Conservation (phyloP, 2,888 invertebrate species). For the Agapostemon virescens region DNA sequence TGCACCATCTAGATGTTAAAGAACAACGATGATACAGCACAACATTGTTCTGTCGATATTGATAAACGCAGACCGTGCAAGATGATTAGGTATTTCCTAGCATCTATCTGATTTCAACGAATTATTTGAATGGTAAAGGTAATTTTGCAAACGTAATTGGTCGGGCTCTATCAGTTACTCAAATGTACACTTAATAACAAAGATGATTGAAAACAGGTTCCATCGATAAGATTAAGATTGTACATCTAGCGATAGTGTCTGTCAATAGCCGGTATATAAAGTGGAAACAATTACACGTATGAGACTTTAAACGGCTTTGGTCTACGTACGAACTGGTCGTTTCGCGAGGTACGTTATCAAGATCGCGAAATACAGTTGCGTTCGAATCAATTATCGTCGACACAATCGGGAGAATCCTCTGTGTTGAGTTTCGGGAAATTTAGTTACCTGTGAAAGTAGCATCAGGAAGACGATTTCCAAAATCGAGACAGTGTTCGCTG, state of each 20-base stretch:
- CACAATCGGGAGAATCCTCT: background rate
- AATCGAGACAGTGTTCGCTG: background rate
- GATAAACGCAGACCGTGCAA: background rate
- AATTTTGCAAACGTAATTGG: background rate
- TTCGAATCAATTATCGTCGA: background rate
- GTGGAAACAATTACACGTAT: conserved; percentile 32
- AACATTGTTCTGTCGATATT: background rate
- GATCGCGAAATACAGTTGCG: background rate
- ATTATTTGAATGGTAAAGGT: background rate
- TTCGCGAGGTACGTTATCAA: conserved; percentile 52
- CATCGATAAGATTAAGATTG: conserved; percentile 66
- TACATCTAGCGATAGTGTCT: conserved; percentile 52
- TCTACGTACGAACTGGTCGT: conserved; percentile 17
- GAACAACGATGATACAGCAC: background rate
- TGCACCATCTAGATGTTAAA: background rate
- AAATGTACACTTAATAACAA: background rate
- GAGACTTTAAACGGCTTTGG: conserved; percentile 43
- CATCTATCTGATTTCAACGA: background rate
- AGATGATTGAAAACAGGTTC: background rate
- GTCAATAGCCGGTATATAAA: conserved; percentile 60
- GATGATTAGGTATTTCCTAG: background rate
- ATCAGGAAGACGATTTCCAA: background rate
- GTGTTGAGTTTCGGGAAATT: background rate
- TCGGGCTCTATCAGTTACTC: background rate
- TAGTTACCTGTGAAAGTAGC: background rate